A percentile compares a stretch with the other conserved stretches of the same genome.
Conservation (phyloP, 2,113 vertebrate genomes). For the Thinocorus orbignyianus region DNA sequence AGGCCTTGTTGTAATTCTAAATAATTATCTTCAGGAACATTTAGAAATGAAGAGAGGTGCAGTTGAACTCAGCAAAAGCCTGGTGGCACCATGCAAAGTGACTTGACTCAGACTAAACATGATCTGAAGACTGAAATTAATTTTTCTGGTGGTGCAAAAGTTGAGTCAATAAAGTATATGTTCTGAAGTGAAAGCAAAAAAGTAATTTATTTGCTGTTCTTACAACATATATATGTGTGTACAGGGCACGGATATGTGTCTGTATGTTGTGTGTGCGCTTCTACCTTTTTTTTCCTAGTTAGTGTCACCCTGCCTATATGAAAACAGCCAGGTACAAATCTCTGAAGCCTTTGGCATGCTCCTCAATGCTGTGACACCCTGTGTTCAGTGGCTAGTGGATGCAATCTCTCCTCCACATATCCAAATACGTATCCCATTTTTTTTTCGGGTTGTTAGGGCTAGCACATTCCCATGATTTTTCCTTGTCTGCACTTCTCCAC, state of each 20-base stretch:
- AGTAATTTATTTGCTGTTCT: not conserved
- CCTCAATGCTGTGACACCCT: not conserved
- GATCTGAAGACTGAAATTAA: not conserved
- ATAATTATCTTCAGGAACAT: not conserved
- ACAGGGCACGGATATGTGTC: too few species aligned
- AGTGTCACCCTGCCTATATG: not conserved
- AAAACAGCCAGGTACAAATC: not conserved
- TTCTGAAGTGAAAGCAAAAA: not conserved
- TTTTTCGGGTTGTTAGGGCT: not conserved
- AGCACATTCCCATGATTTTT: not conserved
- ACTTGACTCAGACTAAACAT: not conserved
- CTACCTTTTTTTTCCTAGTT: not conserved
- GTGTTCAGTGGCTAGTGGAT: not conserved
- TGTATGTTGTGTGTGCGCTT: not conserved
- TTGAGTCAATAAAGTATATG: not conserved
- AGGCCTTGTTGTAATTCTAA: not conserved
- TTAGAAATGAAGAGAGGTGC: not conserved
- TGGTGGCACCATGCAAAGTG: not conserved
- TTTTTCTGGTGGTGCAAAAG: not conserved
- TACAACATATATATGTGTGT: not conserved
- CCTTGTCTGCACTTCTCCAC: slow-evolving; percentile 9
- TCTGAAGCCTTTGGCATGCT: not conserved
- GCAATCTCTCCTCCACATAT: not conserved
- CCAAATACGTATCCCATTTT: not conserved
- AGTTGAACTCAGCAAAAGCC: not conserved